Evolutionary conservation across 37 sponge, comb jelly and placozoan species (phyloP), one percentile per base, ranked within the genome.

Genomic region (Trichoplax adhaerens): DNA sequence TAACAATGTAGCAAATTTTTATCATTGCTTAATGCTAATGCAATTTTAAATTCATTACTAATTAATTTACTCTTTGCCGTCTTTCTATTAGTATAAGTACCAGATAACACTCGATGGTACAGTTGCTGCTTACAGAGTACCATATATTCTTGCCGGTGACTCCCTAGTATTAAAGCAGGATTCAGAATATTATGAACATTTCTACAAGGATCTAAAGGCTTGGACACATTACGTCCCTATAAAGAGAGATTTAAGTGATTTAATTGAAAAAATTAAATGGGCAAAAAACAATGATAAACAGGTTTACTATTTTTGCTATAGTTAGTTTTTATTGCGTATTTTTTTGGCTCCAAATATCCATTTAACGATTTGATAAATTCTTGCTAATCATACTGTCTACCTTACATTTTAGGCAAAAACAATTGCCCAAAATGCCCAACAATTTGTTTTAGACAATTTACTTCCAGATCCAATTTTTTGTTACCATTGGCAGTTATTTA

Each of bases 221-320:
- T 91, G 93, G 93, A 77, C 64, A n/a, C 98, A 96, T 75, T 96
- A 96, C 58, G 72, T 96, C 49, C 98, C 98, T 55, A 55, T 96
- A 8, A 74, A 81, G 68, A 66, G 75, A 10, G 84, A 88, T 79
- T 77, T 96, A 60, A 68, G 80, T 75, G 94, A 96, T 71, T 62
- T 96, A 62, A 76, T 81, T 50, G 87, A 88, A 75, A 72, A 64
- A 65, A 46, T 96, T 50, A 76, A 91, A 54, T 96, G 98, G 98
- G 93, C 89, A 0, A 71, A 10, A 48, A 79, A 74, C 2, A 69
- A 91, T 64, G 93, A 96, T 74, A 82, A 74, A 47, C 62, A 83
- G 83, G 87, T 86, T 69, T 46, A 59, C 54, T 8, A 4, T 48
- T n/a, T 5, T 57, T 54, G 74, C 47, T 5, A 69, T 68, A 67